Evolutionary conservation across 1,140 invertebrate genomes (phyloP), one percentile per base, ranked within the genome.

Genomic region (Oreohelix idahoensis): DNA sequence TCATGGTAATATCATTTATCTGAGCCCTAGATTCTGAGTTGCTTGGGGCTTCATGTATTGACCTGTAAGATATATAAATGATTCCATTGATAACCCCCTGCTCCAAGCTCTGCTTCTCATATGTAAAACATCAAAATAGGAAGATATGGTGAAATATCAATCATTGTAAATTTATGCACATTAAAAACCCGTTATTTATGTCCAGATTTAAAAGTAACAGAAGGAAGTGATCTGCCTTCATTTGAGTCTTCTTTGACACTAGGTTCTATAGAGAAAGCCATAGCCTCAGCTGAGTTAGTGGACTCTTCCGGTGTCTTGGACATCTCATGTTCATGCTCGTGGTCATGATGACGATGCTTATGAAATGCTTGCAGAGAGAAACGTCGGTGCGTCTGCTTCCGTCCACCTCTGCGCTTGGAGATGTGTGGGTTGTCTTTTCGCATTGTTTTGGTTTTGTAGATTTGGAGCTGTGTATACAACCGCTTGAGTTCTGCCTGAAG

Each of bases 361-460:
- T 93, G 93, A 86, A 93, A 93, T 69, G 92, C 88, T 95, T 98
- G 96, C 86, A 97, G 93, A 80, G 96, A 92, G 93, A 97, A 97
- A 84, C 96, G 94, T 89, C 97, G 94, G 93, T 98, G 96, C 26
- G 96, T 96, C 84, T 96, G 95, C 93, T 98, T 98, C 80, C 96
- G 94, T n/a, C 97, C 97, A 11, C 97, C 97, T 81, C 97, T 94
- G 80, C 97, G 94, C 93, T 98, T 98, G 80, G 96, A 96, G 91
- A 98, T 98, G 94, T 98, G 97, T 35, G 97, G 97, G 94, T 98
- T 98, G 93, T 98, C 97, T 86, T 96, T 95, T 75, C 97, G 94
- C 91, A 98, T 95, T 26, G 96, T 97, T 93, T 98, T 97, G 91
- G 97, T 97, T 87, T 97, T 95, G 86, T 97, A 94, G 63, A 95